These are phyloP conservation scores for Aphelenchoides besseyi DNA, from an alignment of 1,140 invertebrate genomes.

Conservation along the genomic window DNA sequence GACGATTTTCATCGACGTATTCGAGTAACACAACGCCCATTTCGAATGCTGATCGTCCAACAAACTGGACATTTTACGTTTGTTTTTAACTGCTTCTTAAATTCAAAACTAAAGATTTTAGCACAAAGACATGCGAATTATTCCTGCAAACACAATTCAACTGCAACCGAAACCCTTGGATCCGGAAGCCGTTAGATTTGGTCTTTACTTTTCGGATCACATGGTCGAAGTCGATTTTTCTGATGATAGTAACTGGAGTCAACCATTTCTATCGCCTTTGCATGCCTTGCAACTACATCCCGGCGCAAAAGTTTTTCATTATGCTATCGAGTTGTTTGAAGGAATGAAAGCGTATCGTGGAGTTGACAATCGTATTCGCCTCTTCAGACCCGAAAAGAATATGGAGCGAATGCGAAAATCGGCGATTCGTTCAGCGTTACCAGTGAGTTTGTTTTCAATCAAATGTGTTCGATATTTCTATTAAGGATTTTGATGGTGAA, in stretches of 20 bases:
- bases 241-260: too few relatives aligned
- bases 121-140: conserved; percentile 23
- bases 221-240: conserved; percentile 86
- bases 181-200: conserved; percentile 76
- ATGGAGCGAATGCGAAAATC: conserved; percentile 85
- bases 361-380: conserved; percentile 81
- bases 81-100: neutral
- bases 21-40: too few relatives aligned
- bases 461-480: neutral
- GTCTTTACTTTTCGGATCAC: conserved; percentile 86
- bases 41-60: too few relatives aligned
- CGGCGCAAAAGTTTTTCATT: conserved; percentile 74
- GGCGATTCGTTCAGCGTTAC: conserved; percentile 77
- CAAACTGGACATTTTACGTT: conserved; percentile 13
- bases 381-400: conserved; percentile 92
- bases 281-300: conserved; percentile 85
- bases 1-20: too few relatives aligned
- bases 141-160: conserved; percentile 30
- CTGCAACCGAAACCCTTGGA: conserved; percentile 47
- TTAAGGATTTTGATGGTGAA: conserved; percentile 79
- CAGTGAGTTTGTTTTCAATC: too few relatives aligned
- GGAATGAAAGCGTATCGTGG: conserved; percentile 95
- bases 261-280: conserved; percentile 80
- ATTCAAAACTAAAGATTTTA: neutral
- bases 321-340: conserved; percentile 81